Conservation (phyloP, 2,888 invertebrate species). For the Ophion costatus region DNA sequence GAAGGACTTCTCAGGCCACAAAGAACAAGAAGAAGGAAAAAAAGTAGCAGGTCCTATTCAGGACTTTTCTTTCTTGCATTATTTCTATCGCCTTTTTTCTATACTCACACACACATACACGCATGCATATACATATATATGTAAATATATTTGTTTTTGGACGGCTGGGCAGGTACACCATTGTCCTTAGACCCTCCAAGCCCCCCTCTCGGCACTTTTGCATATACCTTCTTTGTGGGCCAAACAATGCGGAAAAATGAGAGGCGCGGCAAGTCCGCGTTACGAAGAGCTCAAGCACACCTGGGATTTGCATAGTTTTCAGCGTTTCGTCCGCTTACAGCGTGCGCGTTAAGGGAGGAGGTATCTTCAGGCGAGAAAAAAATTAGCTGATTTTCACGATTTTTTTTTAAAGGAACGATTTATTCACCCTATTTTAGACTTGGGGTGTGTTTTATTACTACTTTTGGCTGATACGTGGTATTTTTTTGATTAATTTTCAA, state of each 20-base stretch:
- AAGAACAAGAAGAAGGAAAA: conserved; percentile 62
- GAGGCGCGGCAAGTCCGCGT: conserved; percentile 62
- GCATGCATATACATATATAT: not conserved
- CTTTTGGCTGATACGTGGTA: too few relatives aligned
- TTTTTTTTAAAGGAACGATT: too few relatives aligned
- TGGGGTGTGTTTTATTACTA: too few relatives aligned
- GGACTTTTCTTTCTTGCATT: conserved; percentile 43
- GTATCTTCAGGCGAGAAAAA: too few relatives aligned
- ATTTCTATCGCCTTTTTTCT: conserved; percentile 31
- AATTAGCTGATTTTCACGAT: too few relatives aligned
- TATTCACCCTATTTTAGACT: too few relatives aligned
- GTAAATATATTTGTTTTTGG: conserved; percentile 39
- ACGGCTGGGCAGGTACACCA: conserved; percentile 62
- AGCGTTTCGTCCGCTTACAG: conserved; percentile 65
- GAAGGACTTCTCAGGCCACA: conserved; percentile 69
- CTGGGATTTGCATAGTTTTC: conserved; percentile 76
- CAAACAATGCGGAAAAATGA: conserved; percentile 75
- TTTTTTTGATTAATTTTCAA: too few relatives aligned
- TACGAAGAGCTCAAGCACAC: conserved; percentile 52
- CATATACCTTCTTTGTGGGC: conserved; percentile 71
- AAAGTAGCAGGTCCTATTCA: conserved; percentile 77
- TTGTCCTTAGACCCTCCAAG: conserved; percentile 50
- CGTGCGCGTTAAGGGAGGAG: not conserved
- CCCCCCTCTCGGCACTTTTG: conserved; percentile 48
- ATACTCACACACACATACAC: not conserved